phyloP scores from a whole-genome alignment of 2,888 invertebrate genomes.

The Syritta pipiens region DNA sequence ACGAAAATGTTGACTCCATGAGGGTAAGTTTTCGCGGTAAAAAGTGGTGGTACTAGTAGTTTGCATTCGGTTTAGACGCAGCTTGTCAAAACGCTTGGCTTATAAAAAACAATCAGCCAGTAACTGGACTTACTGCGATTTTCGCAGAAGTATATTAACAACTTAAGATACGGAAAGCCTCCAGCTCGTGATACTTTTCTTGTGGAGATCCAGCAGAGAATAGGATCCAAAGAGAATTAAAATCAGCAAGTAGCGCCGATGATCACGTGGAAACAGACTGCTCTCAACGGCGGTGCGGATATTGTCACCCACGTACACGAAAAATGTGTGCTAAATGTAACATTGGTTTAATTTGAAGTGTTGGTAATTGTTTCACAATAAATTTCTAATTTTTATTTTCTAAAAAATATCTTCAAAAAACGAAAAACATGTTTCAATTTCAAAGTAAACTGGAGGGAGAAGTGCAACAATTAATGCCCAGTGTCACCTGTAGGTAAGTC shows the following conservation, averaged over 20 bases:
- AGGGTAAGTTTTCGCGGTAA: slow-evolving; percentile 28
- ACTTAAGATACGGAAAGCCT: slow-evolving; percentile 19
- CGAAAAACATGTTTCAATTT: too few relatives aligned
- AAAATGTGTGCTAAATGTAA: slow-evolving; percentile 17
- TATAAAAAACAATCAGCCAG: not conserved
- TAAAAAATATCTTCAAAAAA: too few relatives aligned
- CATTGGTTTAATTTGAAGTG: too few relatives aligned
- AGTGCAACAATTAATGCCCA: too few relatives aligned
- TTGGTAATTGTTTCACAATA: too few relatives aligned
- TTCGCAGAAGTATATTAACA: slow-evolving; percentile 9
- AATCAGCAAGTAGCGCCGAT: slow-evolving; percentile 22
- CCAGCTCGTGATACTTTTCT: not conserved
- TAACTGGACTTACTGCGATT: slow-evolving; percentile 16
- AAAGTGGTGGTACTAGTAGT: slow-evolving; percentile 30
- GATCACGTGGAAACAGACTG: slow-evolving; percentile 28
- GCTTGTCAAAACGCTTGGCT: slow-evolving; percentile 30
- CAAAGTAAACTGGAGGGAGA: too few relatives aligned
- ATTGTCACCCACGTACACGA: slow-evolving; percentile 16
- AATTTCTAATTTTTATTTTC: too few relatives aligned
- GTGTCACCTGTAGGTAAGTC: too few relatives aligned
- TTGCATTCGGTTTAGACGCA: slow-evolving; percentile 33
- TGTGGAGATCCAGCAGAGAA: slow-evolving; percentile 29
- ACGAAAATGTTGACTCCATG: slow-evolving; percentile 38
- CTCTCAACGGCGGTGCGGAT: slow-evolving; percentile 28
- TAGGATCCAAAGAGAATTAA: slow-evolving; percentile 21